Evolutionary conservation across 2,113 vertebrate species (phyloP), one percentile per base, ranked within the genome.

Genomic region (Cryptomyrus ogoouensis): DNA sequence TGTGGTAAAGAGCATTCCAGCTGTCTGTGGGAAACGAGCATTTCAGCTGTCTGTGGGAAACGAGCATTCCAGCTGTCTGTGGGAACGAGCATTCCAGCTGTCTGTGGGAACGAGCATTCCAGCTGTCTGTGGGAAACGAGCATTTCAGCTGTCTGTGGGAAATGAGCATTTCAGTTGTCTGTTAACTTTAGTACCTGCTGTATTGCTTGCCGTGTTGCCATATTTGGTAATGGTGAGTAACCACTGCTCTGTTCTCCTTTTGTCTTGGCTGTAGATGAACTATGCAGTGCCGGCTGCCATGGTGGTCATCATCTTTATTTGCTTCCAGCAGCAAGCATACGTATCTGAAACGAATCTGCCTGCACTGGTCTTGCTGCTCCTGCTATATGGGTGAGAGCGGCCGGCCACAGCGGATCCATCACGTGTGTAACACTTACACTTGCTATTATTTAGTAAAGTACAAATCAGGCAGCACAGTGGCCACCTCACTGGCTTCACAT

Each of bases 261-360:
- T 80, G 46, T 90, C 74, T 15, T 50, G 87, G 87, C 80, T 44
- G 10, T 93, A 97, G 96, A 44, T 96, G 89, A 97, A 97, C 94
- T 97, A 97, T 92, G 92, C 93, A 0, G 93, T 97, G 84, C 95
- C 96, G 0, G 96, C 96, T 85, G 92, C 93, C 35, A 93, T 97
- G 92, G 96, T 97, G 90, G 95, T 96, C 31, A 83, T 96, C 88
- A 97, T 97, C 92, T 96, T 97, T 93, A 93, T 97, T 39, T 2
- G 94, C 86, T 97, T 97, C 92, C 96, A 97, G 92, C 95, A 96
- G 91, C 91, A 96, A 92, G 93, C 96, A 0, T 97, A 97, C 5
- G 96, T 97, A 19, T 96, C 96, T 4, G 93, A 95, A 74, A 94
- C 93, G 74, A 97, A 97, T 93, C 93, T 97, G 39, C 96, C 96